Evolutionary conservation across 1,140 invertebrate species (phyloP), one percentile per base, ranked within the genome.

Genomic region (Drosophila seguyi): DNA sequence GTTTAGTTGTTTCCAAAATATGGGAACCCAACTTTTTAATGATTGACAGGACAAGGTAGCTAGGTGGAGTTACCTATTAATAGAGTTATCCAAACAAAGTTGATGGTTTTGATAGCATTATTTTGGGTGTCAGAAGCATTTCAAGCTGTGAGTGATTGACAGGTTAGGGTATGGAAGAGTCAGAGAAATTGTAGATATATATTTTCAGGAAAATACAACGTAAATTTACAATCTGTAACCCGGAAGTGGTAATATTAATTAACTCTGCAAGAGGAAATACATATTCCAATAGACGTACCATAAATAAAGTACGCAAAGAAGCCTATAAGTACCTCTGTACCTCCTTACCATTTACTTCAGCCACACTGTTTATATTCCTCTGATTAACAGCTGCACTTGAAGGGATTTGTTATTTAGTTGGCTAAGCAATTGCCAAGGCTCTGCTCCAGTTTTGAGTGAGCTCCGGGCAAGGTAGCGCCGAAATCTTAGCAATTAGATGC

Each of bases 401-500:
- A 27, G 16, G 27, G 62, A 67, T 50, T 72, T 36, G 29, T 39
- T 58, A 58, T 48, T 25, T 31, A 16, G 42, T 29, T 38, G 16
- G 25, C 42, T 16, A 14, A 47, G 53, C 65, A 48, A 36, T 39
- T 50, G 34, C 67, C 53, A 72, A 59, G 69, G 52, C 36, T 41
- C 14, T 59, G 67, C 29, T 59, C 69, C 38, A 59, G n/a, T 59
- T 72, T 72, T 22, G 44, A 47, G 36, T 27, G 31, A 50, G 69
- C 69, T 31, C 25, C 44, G 13, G 69, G 47, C 73, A 61, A 60
- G 73, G 58, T 65, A 31, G 29, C 29, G n/a, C 53, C 62, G 11
- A 72, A 56, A 55, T 63, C 71, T 50, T 47, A 34, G 74, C 82
- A 85, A 86, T 86, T 81, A 86, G 68, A 66, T 41, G 57, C 50